Conservation (phyloP, 2,888 invertebrate genomes). For the Pterostichus niger region DNA sequence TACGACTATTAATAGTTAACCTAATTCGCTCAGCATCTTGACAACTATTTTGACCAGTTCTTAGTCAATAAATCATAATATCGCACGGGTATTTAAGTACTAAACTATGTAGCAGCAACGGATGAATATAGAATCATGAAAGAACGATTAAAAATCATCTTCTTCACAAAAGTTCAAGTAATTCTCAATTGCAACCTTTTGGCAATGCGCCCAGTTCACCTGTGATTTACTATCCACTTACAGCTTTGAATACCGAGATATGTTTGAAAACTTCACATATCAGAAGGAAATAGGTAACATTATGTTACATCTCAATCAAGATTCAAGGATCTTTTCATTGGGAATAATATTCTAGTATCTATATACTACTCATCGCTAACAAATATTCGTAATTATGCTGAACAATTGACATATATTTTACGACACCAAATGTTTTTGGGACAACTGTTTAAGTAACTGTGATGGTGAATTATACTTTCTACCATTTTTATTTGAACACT, state of each 20-base stretch:
- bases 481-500: too few relatives aligned
- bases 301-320: not conserved
- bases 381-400: too few relatives aligned
- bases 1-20: conserved; percentile 18
- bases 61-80: not conserved
- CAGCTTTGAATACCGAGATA: conserved; percentile 27
- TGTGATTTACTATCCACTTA: conserved; percentile 38
- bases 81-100: too few relatives aligned
- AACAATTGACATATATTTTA: too few relatives aligned
- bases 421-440: too few relatives aligned
- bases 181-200: not conserved
- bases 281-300: conserved; percentile 4
- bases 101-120: not conserved
- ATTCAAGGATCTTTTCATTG: not conserved
- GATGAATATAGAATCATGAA: not conserved
- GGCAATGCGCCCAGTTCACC: conserved; percentile 27
- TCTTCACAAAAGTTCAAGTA: conserved; percentile 16
- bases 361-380: too few relatives aligned
- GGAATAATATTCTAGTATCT: too few relatives aligned
- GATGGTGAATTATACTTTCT: too few relatives aligned
- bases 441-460: too few relatives aligned
- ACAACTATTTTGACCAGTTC: not conserved
- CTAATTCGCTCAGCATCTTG: conserved; percentile 1
- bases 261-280: conserved; percentile 20
- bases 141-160: conserved; percentile 29